Conservation (phyloP, 1,140 invertebrate species). For the Orius insidiosus region DNA sequence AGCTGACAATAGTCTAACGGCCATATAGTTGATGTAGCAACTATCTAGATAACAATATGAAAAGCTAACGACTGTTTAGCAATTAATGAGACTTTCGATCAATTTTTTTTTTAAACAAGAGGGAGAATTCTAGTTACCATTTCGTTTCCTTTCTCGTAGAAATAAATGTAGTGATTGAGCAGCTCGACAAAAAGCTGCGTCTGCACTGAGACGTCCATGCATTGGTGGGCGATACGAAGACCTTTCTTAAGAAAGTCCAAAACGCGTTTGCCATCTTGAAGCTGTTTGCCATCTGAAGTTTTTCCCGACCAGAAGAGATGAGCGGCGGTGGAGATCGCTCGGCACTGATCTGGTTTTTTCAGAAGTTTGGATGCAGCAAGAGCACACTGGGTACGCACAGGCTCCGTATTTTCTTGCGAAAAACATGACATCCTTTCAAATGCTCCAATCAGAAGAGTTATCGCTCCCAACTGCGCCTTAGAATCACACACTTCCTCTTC, state of each 20-base stretch:
- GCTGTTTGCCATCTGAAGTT: constrained; percentile 47
- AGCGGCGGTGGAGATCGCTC: constrained; percentile 77
- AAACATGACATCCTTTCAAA: constrained; percentile 85
- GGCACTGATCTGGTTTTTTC: constrained; percentile 93
- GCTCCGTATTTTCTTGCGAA: constrained; percentile 83
- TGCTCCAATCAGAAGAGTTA: constrained; percentile 88
- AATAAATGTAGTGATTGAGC: constrained; percentile 86
- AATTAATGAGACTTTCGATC: no score
- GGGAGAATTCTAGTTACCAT: constrained; percentile 53
- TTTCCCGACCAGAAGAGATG: constrained; percentile 95
- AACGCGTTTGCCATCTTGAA: constrained; percentile 79
- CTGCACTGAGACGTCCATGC: constrained; percentile 93
- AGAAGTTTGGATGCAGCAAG: constrained; percentile 86
- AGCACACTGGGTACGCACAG: constrained; percentile 84
- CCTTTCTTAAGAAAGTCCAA: constrained; percentile 93
- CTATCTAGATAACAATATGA: no score
- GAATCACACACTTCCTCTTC: constrained; percentile 98
- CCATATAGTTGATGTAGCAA: no score
- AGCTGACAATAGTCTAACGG: no score
- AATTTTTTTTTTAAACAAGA: no score
- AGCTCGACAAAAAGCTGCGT: constrained; percentile 90
- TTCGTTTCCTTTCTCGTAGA: constrained; percentile 82
- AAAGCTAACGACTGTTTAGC: no score
- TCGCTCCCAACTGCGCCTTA: constrained; percentile 88
- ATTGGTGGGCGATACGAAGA: constrained; percentile 85